These are phyloP conservation scores for Morpho deidamia DNA, from an alignment of 2,888 invertebrate genomes.

Conservation along the genomic window DNA sequence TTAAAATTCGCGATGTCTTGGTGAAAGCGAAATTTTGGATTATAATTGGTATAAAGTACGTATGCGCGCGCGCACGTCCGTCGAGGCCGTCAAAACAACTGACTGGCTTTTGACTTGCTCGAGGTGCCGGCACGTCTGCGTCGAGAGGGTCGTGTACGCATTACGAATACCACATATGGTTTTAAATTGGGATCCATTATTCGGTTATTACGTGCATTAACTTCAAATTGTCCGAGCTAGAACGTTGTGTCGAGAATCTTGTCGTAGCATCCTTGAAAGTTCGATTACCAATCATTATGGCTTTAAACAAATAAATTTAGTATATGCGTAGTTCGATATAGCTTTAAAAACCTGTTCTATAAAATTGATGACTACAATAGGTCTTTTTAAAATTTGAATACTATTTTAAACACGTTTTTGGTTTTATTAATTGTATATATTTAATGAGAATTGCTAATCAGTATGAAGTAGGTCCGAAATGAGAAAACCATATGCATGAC, in stretches of 20 bases:
- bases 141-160: slow-evolving; percentile 14
- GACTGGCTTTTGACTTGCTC: slow-evolving; percentile 36
- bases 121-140: slow-evolving; percentile 50
- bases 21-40: slow-evolving; percentile 27
- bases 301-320: too few relatives aligned
- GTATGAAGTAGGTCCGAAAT: too few relatives aligned
- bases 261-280: slow-evolving; percentile 5
- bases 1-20: slow-evolving; percentile 26
- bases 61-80: slow-evolving; percentile 50
- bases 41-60: slow-evolving; percentile 16
- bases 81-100: slow-evolving; percentile 66
- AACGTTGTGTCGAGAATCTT: neutral
- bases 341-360: too few relatives aligned
- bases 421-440: too few relatives aligned
- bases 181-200: slow-evolving; percentile 18
- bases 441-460: too few relatives aligned
- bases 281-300: neutral
- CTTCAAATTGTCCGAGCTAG: slow-evolving; percentile 4
- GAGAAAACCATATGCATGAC: too few relatives aligned
- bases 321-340: too few relatives aligned
- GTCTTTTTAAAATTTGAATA: too few relatives aligned
- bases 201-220: slow-evolving; percentile 16
- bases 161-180: slow-evolving; percentile 18
- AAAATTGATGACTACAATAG: too few relatives aligned
- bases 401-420: too few relatives aligned